phyloP scores from a whole-genome alignment of 2,888 invertebrate species.

The Melinaea marsaeus region DNA sequence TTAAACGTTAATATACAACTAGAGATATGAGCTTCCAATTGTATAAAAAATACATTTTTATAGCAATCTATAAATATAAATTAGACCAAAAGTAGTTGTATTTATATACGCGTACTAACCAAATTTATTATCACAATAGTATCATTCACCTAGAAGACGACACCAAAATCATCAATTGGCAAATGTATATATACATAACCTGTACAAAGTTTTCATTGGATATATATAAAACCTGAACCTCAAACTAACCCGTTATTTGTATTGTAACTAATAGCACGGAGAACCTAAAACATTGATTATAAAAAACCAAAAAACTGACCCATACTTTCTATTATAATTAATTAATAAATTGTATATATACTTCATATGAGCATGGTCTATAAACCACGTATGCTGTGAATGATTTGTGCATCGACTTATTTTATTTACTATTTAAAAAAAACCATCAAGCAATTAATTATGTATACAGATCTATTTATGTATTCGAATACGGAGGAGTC shows the following conservation, averaged over 20 bases:
- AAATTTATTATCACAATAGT: constrained; percentile 5
- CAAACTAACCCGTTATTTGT: constrained; percentile 10
- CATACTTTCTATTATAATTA: constrained; percentile 45
- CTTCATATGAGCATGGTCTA: constrained; percentile 25
- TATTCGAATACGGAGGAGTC: background rate
- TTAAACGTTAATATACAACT: background rate
- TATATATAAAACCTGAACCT: constrained; percentile 3
- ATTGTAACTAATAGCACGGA: constrained; percentile 36
- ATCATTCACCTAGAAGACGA: background rate
- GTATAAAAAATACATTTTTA: background rate
- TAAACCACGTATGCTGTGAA: background rate
- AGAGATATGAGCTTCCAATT: background rate
- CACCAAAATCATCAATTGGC: background rate
- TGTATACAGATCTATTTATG: constrained; percentile 31
- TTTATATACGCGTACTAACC: background rate
- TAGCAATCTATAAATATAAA: background rate
- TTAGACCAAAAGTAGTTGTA: background rate
- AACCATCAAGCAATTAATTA: constrained; percentile 16
- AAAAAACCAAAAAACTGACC: constrained; percentile 50
- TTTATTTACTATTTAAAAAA: constrained; percentile 3
- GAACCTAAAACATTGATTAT: constrained; percentile 23
- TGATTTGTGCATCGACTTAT: constrained; percentile 6
- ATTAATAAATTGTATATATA: constrained; percentile 11
- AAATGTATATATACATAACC: background rate
- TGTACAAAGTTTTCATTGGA: background rate